phyloP scores from a whole-genome alignment of 2,888 invertebrate species.

The Zootermopsis nevadensis region DNA sequence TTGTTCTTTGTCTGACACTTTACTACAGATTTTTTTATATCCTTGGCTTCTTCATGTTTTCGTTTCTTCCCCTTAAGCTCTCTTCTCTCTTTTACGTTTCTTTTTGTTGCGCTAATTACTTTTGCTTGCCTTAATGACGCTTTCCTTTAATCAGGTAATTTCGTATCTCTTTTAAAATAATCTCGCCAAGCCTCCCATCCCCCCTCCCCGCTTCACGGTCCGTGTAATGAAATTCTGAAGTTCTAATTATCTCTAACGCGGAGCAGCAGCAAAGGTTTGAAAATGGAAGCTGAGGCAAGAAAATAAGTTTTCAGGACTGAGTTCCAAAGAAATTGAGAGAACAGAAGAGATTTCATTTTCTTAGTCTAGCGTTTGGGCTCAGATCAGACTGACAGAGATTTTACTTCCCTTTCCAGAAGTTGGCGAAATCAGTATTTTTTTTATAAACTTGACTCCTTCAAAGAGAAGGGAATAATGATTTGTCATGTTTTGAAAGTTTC shows the following conservation, averaged over 20 bases:
- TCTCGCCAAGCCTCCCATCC: constrained; percentile 58
- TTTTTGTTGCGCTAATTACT: constrained; percentile 63
- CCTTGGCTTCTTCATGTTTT: not conserved
- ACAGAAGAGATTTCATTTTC: not conserved
- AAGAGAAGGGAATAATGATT: too few relatives aligned
- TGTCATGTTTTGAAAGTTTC: too few relatives aligned
- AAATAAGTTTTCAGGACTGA: constrained; percentile 10
- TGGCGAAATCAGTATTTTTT: too few relatives aligned
- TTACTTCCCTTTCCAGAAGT: too few relatives aligned
- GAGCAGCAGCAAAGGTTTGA: constrained; percentile 18
- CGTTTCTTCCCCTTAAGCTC: constrained; percentile 20
- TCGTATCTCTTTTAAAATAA: constrained; percentile 65
- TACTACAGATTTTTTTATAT: constrained; percentile 20
- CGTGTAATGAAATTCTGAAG: constrained; percentile 65
- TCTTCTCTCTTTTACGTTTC: constrained; percentile 50
- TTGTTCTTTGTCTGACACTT: constrained; percentile 11
- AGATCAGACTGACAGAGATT: not conserved
- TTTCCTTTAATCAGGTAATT: constrained; percentile 66
- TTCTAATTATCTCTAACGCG: constrained; percentile 54
- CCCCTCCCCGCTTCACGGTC: constrained; percentile 55
- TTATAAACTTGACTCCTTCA: too few relatives aligned
- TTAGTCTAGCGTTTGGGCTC: not conserved
- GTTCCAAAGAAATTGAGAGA: not conserved
- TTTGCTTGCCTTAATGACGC: constrained; percentile 65
- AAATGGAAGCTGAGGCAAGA: constrained; percentile 35